Conservation (phyloP, 2,888 invertebrate species). For the Siphlonurus alternatus region DNA sequence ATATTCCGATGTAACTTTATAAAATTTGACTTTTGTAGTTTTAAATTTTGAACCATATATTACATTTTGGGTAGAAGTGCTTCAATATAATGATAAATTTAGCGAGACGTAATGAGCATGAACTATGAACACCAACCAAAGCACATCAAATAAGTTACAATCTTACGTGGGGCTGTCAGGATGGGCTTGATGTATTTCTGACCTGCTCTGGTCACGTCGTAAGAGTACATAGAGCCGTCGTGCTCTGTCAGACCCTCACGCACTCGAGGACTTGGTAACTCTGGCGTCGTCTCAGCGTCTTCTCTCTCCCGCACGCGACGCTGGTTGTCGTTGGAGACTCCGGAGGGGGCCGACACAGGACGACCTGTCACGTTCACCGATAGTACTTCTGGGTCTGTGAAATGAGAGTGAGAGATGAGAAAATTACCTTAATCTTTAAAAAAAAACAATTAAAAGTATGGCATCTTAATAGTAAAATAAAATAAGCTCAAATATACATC, state of each 20-base stretch:
- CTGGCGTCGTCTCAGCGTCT: constrained; percentile 11
- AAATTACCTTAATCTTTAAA: background rate
- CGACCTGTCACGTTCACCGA: background rate
- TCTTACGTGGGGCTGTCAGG: no score
- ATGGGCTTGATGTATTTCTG: no score
- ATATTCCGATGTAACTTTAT: no score
- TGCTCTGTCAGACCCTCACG: constrained; percentile 19
- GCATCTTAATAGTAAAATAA: background rate
- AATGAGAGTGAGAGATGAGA: no score
- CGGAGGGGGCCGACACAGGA: background rate
- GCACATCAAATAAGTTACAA: no score
- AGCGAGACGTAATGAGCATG: no score
- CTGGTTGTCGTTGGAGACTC: background rate
- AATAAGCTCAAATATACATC: no score
- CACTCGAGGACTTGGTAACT: constrained; percentile 21
- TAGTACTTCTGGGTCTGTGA: background rate
- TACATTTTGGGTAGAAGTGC: no score
- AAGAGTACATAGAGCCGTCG: constrained; percentile 19
- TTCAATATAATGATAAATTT: no score
- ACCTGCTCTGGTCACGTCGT: constrained; percentile 17
- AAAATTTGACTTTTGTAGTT: no score
- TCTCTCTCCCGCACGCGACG: background rate
- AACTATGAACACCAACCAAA: no score
- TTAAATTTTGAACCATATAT: no score
- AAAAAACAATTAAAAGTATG: background rate